Evolutionary conservation across 2,888 invertebrate species (phyloP).

Genomic region (Amblyjoppa fuscipennis): DNA sequence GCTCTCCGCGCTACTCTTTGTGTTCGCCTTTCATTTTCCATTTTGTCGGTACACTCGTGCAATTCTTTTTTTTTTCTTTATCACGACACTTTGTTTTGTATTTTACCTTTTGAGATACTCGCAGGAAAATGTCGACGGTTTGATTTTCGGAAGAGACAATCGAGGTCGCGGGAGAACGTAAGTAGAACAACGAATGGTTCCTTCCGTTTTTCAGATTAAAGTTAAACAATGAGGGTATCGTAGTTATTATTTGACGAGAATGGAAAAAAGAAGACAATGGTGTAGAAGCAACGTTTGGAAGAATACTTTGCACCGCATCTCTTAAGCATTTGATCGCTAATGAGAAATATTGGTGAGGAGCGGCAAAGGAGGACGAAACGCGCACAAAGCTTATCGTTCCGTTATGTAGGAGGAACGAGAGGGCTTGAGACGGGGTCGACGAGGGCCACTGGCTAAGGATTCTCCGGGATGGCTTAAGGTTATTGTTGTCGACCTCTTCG

Average conservation of each 20-base stretch:
- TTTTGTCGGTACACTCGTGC: slow-evolving; percentile 77
- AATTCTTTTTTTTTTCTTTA: slow-evolving; percentile 76
- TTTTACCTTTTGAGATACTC: slow-evolving; percentile 37
- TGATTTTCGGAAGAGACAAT: slow-evolving; percentile 61
- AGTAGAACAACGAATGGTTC: background rate
- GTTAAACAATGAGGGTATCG: background rate
- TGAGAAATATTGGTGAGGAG: slow-evolving; percentile 73
- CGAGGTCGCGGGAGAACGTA: slow-evolving; percentile 15
- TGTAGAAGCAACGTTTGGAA: slow-evolving; percentile 4
- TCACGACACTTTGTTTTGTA: slow-evolving; percentile 18
- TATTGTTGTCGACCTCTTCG: slow-evolving; percentile 76
- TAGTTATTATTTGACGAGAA: slow-evolving; percentile 13
- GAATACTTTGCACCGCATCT: slow-evolving; percentile 35
- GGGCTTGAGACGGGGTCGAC: slow-evolving; percentile 20
- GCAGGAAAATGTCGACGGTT: slow-evolving; percentile 53
- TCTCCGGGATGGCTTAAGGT: slow-evolving; percentile 74
- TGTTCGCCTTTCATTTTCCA: slow-evolving; percentile 78
- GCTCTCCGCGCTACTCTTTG: slow-evolving; percentile 71
- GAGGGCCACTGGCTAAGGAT: slow-evolving; percentile 35
- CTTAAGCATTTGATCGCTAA: slow-evolving; percentile 65
- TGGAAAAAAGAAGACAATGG: background rate
- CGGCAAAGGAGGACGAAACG: slow-evolving; percentile 67
- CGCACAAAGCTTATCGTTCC: slow-evolving; percentile 72
- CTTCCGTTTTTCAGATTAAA: background rate
- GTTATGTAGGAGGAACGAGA: slow-evolving; percentile 70